phyloP scores from a whole-genome alignment of 2,888 invertebrate genomes.

The Branchellion lobata region DNA sequence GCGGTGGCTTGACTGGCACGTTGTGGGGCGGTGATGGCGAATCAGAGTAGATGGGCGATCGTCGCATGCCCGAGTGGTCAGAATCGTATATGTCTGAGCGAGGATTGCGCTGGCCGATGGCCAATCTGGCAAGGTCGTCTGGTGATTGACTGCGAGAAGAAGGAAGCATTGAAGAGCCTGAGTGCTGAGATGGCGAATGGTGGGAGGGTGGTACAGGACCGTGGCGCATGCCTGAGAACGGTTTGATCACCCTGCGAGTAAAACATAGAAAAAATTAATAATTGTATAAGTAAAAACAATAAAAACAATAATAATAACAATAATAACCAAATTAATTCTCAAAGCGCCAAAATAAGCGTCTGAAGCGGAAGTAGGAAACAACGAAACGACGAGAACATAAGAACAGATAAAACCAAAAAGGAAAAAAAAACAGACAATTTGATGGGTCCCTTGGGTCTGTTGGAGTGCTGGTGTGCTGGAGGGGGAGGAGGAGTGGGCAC shows the following conservation, averaged over 20 bases:
- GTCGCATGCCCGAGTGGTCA: neutral
- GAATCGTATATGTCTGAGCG: neutral
- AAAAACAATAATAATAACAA: neutral
- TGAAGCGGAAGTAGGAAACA: no score
- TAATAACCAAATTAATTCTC: no score
- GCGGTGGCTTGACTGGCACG: neutral
- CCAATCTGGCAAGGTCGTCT: conserved; percentile 31
- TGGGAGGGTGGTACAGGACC: neutral
- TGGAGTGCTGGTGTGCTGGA: neutral
- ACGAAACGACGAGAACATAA: no score
- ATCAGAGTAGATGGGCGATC: conserved; percentile 40
- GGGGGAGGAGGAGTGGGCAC: neutral
- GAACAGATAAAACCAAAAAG: neutral
- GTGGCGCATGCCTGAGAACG: conserved; percentile 11
- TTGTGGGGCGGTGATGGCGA: conserved; percentile 37
- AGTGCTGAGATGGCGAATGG: neutral
- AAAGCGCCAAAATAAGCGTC: no score
- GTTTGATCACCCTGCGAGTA: conserved; percentile 30
- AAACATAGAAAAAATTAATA: neutral
- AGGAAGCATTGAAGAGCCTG: conserved; percentile 7
- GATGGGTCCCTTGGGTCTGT: conserved; percentile 10
- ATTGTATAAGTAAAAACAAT: neutral
- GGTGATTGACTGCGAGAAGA: conserved; percentile 37
- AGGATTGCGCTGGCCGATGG: neutral
- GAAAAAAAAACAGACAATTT: conserved; percentile 28